phyloP scores from a whole-genome alignment of 2,113 vertebrate species.

The Actenoides hombroni region DNA sequence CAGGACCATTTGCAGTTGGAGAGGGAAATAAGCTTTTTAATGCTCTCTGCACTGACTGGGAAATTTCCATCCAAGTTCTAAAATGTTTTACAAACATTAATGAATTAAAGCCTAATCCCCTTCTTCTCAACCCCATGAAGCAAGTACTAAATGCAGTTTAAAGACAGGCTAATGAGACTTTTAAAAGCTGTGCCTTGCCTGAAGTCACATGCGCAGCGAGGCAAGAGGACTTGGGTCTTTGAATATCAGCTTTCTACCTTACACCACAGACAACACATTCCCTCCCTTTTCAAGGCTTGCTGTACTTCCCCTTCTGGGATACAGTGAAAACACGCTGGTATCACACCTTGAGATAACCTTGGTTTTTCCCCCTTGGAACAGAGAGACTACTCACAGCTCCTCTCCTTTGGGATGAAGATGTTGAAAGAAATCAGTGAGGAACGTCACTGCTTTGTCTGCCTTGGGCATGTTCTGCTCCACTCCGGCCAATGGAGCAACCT shows the following conservation, averaged over 20 bases:
- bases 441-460: neutral
- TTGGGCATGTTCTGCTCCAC: neutral
- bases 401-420: neutral
- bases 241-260: neutral
- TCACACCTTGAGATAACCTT: neutral
- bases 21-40: neutral
- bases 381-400: neutral
- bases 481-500: neutral
- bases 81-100: conserved; percentile 31
- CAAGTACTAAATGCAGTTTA: conserved; percentile 6
- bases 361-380: neutral
- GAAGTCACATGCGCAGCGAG: neutral
- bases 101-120: conserved; percentile 28
- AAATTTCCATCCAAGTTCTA: conserved; percentile 21
- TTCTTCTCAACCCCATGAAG: neutral
- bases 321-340: neutral
- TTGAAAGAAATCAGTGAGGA: neutral
- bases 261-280: neutral
- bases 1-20: neutral
- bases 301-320: neutral
- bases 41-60: neutral
- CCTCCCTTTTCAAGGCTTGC: neutral
- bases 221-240: neutral
- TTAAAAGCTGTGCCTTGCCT: neutral
- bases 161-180: neutral